Evolutionary conservation across 2,888 invertebrate genomes (phyloP).

Genomic region (Melanostoma scalare): DNA sequence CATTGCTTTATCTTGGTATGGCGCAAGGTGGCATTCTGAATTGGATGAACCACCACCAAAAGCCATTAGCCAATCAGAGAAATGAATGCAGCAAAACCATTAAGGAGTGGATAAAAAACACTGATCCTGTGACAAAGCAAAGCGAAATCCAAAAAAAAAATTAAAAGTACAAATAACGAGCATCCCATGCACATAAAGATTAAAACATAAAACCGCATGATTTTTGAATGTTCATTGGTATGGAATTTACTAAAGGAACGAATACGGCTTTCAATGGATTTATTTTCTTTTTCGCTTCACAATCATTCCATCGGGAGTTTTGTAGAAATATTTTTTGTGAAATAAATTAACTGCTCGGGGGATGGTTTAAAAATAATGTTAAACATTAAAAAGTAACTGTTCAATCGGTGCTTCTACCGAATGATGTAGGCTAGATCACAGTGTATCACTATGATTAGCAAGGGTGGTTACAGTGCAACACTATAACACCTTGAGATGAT

Average conservation of each 20-base stretch:
- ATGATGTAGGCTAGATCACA: no score
- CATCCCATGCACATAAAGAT: constrained; percentile 5
- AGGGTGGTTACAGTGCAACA: no score
- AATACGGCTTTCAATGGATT: not conserved
- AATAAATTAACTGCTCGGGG: constrained; percentile 66
- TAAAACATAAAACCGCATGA: constrained; percentile 28
- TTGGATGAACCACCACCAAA: constrained; percentile 25
- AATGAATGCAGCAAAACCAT: constrained; percentile 46
- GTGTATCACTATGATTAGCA: no score
- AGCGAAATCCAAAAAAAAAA: constrained; percentile 15
- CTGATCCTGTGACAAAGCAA: constrained; percentile 57
- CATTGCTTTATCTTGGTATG: constrained; percentile 48
- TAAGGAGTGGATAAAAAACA: constrained; percentile 35
- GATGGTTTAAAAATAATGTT: constrained; percentile 31
- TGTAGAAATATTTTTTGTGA: constrained; percentile 68
- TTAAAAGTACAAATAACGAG: not conserved
- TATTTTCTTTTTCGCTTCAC: constrained; percentile 28
- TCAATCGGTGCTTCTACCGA: no score
- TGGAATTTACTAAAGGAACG: not conserved
- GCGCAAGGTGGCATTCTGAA: not conserved
- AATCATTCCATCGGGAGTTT: constrained; percentile 47
- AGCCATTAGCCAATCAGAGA: constrained; percentile 55
- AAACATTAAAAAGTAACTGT: constrained; percentile 35
- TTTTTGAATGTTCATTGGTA: constrained; percentile 22
- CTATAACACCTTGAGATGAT: no score